Base-by-base conservation (phyloP, 1,140 invertebrate genomes). In the Belonocnema kinseyi region DNA sequence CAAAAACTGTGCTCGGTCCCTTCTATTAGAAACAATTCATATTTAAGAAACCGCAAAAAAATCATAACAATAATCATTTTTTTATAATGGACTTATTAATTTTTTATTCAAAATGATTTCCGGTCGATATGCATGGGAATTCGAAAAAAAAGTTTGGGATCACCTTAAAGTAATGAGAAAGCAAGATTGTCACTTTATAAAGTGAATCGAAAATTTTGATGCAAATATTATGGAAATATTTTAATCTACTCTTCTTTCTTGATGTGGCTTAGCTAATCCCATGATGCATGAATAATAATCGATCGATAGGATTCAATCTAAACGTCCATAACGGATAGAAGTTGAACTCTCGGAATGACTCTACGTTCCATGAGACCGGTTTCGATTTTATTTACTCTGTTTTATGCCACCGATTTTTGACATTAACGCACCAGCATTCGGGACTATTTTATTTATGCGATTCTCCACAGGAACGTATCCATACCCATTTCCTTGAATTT, bases 321-420 rank as follows among this genome's bases (percentile, higher is more conserved):
- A 40, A 66, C 40, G 13, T 66, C 40, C 14, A 33, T n/a, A 40
- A 10, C 61, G 61, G 13, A 26, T 66, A 66, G 61, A 66, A 40
- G 61, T 66, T 66, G 61, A 66, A 66, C 61, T 66, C 58, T n/a
- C 12, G 61, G 61, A 66, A 66, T 66, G 61, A 66, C 61, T 66
- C 17, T 58, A 40, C 61, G 16, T 33, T 66, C 61, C 16, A 33
- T 40, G 26, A 66, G 61, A 66, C 61, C 61, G 61, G 61, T 66
- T 66, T 66, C 61, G 40, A 66, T 66, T 66, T 66, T 66, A 66
- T 66, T 66, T 66, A 66, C 61, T 66, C 61, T 66, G 61, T 66
- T 66, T 66, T 66, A 66, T 66, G 61, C 61, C 61, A 66, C 61
- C 61, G 61, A 66, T 66, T 66, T 66, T 66, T 40, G 61, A 66